These are phyloP conservation scores for Zoanthus gigantus DNA, from an alignment of 92 coral and sea anemone genomes.

Conservation along the genomic window DNA sequence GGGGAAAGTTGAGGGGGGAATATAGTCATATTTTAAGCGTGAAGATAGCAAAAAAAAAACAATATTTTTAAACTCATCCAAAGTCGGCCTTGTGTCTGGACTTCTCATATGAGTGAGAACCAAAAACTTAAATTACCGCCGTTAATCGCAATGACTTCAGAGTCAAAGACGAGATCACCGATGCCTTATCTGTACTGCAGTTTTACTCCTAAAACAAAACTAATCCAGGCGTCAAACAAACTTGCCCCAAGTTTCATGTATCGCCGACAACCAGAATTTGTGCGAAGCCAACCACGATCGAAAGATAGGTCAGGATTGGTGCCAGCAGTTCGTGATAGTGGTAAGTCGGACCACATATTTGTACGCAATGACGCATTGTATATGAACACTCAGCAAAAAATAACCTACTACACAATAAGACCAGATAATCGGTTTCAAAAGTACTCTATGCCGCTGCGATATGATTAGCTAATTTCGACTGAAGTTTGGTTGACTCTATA, in stretches of 20 bases:
- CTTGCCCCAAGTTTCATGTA: constrained; percentile 93
- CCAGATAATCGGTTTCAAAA: constrained; percentile 80
- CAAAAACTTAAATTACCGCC: constrained; percentile 78
- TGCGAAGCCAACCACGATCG: constrained; percentile 74
- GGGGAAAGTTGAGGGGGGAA: no score
- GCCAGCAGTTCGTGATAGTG: constrained; percentile 81
- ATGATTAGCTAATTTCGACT: no score
- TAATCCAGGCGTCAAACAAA: constrained; percentile 74
- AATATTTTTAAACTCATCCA: not conserved
- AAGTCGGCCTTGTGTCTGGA: not conserved
- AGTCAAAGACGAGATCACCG: constrained; percentile 50
- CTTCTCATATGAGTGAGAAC: not conserved
- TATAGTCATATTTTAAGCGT: not conserved
- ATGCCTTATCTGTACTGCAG: no score
- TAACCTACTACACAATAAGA: constrained; percentile 83
- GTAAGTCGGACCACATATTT: constrained; percentile 73
- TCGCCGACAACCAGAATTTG: constrained; percentile 77
- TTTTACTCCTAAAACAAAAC: constrained; percentile 86
- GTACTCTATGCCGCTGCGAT: not conserved
- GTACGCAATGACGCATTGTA: constrained; percentile 87
- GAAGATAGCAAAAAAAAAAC: not conserved
- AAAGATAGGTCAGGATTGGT: constrained; percentile 83
- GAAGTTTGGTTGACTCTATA: no score
- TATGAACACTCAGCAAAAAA: constrained; percentile 45
- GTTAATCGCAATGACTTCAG: constrained; percentile 66